Evolutionary conservation across 2,888 invertebrate genomes (phyloP), one percentile per base, ranked within the genome.

Genomic region (Amphipoea lucens): DNA sequence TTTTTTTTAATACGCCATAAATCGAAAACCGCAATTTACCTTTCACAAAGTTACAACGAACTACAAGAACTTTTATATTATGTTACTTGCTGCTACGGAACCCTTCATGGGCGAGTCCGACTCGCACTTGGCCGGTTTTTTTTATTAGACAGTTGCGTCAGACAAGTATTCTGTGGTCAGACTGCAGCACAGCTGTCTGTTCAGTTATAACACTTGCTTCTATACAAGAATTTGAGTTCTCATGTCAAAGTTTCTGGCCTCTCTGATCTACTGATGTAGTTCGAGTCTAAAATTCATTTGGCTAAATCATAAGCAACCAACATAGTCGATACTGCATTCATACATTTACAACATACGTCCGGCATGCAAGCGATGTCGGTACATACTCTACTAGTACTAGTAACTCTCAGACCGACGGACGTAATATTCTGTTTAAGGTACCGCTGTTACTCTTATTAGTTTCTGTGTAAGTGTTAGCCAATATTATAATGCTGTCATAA

Each of bases 391-490:
- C 54, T 45, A 60, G 40, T 80, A 70, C 23, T 14, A 57, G 72
- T 57, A 29, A 73, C 40, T 69, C 29, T 14, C 75, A 29, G 73
- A 76, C 74, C 65, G 71, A 75, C 68, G 71, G 82, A 81, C 82
- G 76, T 87, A 81, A 54, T 79, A 66, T 67, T 65, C 84, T 76
- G 48, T 75, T 71, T 88, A 86, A 29, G 88, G 79, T 51, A 48
- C 85, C 60, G 81, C 78, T 80, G 84, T 81, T 78, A 54, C 23
- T 40, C n/a, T 17, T 78, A 86, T 78, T 79, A 17, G 40, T 65
- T 63, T 36, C 23, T 40, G 40, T 17, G 40, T 54, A 70, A 51
- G 40, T 70, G 69, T 76, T 57, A 54, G 40, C 23, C 65, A 74
- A 76, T 77, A 73, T 65, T 72, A 68, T 67, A 42, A 71, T 40